These are phyloP conservation scores for Chymomyza fuscimana DNA, from an alignment of 2,888 invertebrate genomes.

Conservation along the genomic window DNA sequence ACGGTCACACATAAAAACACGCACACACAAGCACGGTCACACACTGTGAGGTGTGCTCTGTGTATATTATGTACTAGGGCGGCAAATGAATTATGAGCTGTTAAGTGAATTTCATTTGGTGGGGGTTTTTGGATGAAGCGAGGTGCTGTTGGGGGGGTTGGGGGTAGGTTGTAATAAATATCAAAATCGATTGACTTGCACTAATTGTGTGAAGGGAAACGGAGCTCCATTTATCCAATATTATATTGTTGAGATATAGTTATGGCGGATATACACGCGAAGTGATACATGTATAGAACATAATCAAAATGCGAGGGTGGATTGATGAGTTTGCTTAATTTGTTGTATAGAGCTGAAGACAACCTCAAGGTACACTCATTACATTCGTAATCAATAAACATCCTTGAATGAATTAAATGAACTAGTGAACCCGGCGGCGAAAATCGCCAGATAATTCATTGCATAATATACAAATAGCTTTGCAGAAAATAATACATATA, in stretches of 20 bases:
- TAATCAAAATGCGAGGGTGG: too few relatives aligned
- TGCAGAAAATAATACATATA: too few relatives aligned
- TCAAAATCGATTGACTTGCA: conserved; percentile 45
- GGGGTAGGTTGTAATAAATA: conserved; percentile 32
- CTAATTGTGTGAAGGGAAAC: conserved; percentile 53
- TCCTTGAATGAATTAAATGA: too few relatives aligned
- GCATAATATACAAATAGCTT: too few relatives aligned
- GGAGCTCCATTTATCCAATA: conserved; percentile 14
- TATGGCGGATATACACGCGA: neutral
- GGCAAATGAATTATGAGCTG: conserved; percentile 49
- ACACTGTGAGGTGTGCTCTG: neutral
- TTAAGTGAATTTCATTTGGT: conserved; percentile 45
- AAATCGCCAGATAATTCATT: too few relatives aligned
- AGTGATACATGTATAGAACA: too few relatives aligned
- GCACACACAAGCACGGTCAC: neutral
- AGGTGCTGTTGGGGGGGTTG: too few relatives aligned
- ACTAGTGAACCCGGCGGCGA: too few relatives aligned
- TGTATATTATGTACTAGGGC: neutral
- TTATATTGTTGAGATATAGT: neutral
- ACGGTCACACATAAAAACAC: neutral
- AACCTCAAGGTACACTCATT: too few relatives aligned
- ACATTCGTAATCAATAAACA: too few relatives aligned
- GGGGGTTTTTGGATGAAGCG: neutral
- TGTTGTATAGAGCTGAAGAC: too few relatives aligned
- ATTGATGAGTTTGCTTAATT: too few relatives aligned